Evolutionary conservation across 2,797 vertebrate species (phyloP).

Genomic region (Sebastes minor): DNA sequence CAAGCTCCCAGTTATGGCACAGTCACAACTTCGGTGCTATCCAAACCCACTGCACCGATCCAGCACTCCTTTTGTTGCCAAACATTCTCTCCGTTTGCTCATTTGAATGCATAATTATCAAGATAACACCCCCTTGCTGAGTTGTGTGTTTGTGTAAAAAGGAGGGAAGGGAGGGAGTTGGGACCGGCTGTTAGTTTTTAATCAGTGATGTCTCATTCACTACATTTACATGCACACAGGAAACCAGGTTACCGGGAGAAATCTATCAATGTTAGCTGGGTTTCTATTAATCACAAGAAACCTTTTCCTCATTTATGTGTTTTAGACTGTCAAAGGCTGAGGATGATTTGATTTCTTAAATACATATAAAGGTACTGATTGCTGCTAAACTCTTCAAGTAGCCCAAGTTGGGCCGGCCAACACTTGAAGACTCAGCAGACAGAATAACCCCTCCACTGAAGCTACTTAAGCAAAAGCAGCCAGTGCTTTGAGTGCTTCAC

Average conservation of each 20-base stretch:
- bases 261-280: neutral
- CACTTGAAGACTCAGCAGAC: neutral
- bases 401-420: neutral
- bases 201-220: neutral
- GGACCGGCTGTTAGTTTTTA: neutral
- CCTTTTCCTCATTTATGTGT: neutral
- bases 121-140: neutral
- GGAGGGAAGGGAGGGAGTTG: neutral
- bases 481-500: neutral
- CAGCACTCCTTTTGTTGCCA: neutral
- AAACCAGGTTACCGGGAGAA: neutral
- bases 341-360: neutral
- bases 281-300: neutral
- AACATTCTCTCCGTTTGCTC: neutral
- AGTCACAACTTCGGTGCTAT: neutral
- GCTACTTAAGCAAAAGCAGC: neutral
- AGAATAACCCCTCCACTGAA: neutral
- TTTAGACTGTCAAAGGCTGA: neutral
- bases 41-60: neutral
- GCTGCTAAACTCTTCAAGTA: neutral
- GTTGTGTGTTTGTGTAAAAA: neutral
- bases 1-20: neutral
- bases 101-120: conserved; percentile 27
- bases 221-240: neutral
- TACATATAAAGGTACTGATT: neutral